phyloP scores from a whole-genome alignment of 1,140 invertebrate genomes.

The Mamestra configurata region DNA sequence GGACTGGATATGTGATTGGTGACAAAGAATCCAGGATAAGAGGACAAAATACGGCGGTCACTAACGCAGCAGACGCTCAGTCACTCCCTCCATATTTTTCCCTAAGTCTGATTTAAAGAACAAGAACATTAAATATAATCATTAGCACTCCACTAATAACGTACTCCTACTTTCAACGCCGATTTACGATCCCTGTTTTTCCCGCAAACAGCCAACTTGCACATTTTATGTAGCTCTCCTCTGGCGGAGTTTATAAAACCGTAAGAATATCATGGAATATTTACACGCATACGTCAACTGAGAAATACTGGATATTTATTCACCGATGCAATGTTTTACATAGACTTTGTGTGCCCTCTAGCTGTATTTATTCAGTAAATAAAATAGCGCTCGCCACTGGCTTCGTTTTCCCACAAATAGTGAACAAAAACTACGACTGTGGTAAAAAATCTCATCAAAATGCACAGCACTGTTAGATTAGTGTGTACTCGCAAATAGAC shows the following conservation, averaged over 20 bases:
- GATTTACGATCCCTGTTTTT: slow-evolving; percentile 56
- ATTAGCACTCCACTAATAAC: slow-evolving; percentile 1
- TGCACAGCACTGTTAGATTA: not conserved
- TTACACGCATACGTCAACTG: slow-evolving; percentile 21
- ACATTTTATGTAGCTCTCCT: slow-evolving; percentile 43
- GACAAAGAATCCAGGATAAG: too few species aligned
- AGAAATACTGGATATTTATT: not conserved
- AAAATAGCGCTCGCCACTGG: slow-evolving; percentile 5
- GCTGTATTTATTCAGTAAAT: slow-evolving; percentile 31
- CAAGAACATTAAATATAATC: too few species aligned
- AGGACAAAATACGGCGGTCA: too few species aligned
- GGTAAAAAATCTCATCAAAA: not conserved
- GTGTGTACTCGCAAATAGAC: not conserved
- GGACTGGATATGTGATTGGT: too few species aligned
- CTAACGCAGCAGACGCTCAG: too few species aligned
- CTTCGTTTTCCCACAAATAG: not conserved
- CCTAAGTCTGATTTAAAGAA: too few species aligned
- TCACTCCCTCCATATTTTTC: too few species aligned
- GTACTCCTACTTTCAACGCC: slow-evolving; percentile 4
- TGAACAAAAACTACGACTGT: slow-evolving; percentile 1
- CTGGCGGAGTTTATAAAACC: slow-evolving; percentile 17
- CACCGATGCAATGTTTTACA: slow-evolving; percentile 29
- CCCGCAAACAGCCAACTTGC: slow-evolving; percentile 55
- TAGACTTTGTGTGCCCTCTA: slow-evolving; percentile 10
- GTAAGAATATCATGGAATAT: slow-evolving; percentile 17